A percentile compares a stretch with the other conserved stretches of the same genome.
These are phyloP conservation scores for Panulirus ornatus DNA, from an alignment of 1,140 invertebrate genomes.

Conservation along the genomic window DNA sequence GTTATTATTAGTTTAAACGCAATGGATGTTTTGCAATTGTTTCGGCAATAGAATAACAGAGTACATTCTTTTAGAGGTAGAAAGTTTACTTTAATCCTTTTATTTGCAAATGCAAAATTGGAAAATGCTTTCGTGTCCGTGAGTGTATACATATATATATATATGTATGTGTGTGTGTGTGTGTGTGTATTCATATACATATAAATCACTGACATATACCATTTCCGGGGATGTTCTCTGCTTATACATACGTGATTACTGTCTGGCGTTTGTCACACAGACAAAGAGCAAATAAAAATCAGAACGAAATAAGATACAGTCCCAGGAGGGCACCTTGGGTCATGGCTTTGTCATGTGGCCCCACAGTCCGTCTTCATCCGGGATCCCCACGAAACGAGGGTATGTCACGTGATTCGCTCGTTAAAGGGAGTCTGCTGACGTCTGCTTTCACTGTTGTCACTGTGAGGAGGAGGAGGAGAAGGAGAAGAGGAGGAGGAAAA, in stretches of 20 bases:
- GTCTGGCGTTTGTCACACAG: too few species aligned
- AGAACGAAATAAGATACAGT: neutral
- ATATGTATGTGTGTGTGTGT: constrained; percentile 15
- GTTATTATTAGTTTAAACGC: constrained; percentile 18
- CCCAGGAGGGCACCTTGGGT: neutral
- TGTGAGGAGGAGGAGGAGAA: neutral
- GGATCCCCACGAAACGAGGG: neutral
- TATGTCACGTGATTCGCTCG: neutral
- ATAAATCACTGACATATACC: too few species aligned
- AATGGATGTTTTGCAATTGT: constrained; percentile 18
- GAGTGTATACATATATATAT: constrained; percentile 36
- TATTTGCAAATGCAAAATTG: neutral
- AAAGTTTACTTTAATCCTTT: neutral
- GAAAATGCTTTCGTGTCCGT: too few species aligned
- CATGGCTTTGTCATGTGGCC: neutral
- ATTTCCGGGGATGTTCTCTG: too few species aligned
- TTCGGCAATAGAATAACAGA: neutral
- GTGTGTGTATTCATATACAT: constrained; percentile 11
- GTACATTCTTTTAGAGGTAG: neutral
- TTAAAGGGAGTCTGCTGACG: neutral
- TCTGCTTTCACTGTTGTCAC: neutral
- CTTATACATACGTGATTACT: too few species aligned
- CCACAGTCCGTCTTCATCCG: neutral
- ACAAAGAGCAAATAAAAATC: neutral
- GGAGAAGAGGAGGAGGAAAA: too few species aligned